Conservation (phyloP, 2,113 vertebrate species). For the Camelus bactrianus region DNA sequence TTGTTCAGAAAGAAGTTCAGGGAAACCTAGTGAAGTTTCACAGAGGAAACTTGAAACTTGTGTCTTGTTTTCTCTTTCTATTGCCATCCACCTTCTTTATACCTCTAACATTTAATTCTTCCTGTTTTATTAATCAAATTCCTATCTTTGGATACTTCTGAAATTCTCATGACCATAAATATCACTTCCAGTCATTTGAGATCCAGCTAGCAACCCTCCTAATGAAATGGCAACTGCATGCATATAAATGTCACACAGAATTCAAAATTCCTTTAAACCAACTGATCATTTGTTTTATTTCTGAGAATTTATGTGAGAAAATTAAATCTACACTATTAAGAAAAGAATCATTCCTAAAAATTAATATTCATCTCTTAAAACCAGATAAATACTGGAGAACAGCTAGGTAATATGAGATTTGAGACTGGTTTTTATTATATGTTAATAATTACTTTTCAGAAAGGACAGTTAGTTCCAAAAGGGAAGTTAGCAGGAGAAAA, state of each 20-base stretch:
- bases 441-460: slow-evolving; percentile 20
- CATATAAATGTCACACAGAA: slow-evolving; percentile 3
- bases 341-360: slow-evolving; percentile 20
- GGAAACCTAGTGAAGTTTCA: neutral
- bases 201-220: slow-evolving; percentile 19
- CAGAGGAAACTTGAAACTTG: neutral
- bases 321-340: slow-evolving; percentile 35
- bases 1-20: neutral
- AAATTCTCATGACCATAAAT: slow-evolving; percentile 39
- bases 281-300: neutral
- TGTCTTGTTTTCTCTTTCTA: neutral
- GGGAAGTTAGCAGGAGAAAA: neutral
- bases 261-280: slow-evolving; percentile 7
- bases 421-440: neutral
- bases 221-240: neutral
- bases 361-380: slow-evolving; percentile 20
- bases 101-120: neutral
- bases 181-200: neutral
- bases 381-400: neutral
- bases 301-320: slow-evolving; percentile 6
- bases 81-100: neutral
- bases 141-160: neutral
- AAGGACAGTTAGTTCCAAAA: neutral
- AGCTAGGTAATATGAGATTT: neutral
- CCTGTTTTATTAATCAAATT: slow-evolving; percentile 43